A percentile compares a stretch with the other conserved stretches of the same genome.
These are phyloP conservation scores for Bombus vancouverensis DNA, from an alignment of 1,140 invertebrate species.

Conservation along the genomic window DNA sequence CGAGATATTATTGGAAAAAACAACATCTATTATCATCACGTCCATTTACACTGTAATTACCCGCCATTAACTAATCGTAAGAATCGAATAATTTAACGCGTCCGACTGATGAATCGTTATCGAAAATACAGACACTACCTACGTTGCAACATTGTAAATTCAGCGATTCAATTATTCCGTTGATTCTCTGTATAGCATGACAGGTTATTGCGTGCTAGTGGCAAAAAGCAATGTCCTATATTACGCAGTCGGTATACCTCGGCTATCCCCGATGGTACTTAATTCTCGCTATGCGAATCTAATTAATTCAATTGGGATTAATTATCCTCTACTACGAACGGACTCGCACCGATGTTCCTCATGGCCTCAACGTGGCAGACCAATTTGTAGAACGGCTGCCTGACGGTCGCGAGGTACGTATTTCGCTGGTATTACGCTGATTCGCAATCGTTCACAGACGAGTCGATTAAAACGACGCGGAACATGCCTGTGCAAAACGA, in stretches of 20 bases:
- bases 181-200: constrained; percentile 15
- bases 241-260: neutral
- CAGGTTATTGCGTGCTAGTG: constrained; percentile 18
- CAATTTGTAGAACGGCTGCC: constrained; percentile 48
- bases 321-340: constrained; percentile 41
- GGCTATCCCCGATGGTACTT: constrained; percentile 29
- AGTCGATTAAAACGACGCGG: constrained; percentile 26
- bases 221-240: constrained; percentile 30
- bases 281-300: constrained; percentile 53
- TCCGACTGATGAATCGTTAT: constrained; percentile 1
- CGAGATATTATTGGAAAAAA: too few species aligned
- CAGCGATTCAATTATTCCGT: constrained; percentile 36
- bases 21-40: too few species aligned
- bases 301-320: constrained; percentile 68
- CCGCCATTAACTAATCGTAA: neutral
- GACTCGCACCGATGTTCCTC: neutral
- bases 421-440: constrained; percentile 8
- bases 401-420: neutral
- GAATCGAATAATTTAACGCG: neutral
- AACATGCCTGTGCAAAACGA: constrained; percentile 16
- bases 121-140: neutral
- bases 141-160: constrained; percentile 9
- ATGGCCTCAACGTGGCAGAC: constrained; percentile 20
- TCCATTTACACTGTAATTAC: too few species aligned
- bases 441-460: constrained; percentile 20